Percentiles rank a stretch among this genome's conserved stretches.
Conservation (phyloP, 1,140 invertebrate genomes). For the Pseudomyrmex concolor region DNA sequence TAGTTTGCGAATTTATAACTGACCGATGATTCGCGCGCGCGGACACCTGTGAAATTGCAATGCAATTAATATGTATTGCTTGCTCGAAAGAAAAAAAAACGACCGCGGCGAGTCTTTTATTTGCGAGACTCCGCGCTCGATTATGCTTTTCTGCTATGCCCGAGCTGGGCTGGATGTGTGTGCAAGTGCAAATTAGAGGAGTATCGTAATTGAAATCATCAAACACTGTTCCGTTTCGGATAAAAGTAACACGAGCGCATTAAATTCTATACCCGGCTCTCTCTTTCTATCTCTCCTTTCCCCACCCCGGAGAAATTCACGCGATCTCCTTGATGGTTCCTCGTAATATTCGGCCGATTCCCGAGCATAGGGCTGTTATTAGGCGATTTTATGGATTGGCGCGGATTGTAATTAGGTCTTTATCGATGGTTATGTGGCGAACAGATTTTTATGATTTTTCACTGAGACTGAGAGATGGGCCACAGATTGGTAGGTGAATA, state of each 20-base stretch:
- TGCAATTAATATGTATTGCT: conserved; percentile 47
- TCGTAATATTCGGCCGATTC: conserved; percentile 70
- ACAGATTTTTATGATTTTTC: conserved; percentile 70
- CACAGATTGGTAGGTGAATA: conserved; percentile 71
- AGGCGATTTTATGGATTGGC: conserved; percentile 70
- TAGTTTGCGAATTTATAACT: conserved; percentile 11
- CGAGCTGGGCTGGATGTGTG: neutral
- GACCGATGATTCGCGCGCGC: neutral
- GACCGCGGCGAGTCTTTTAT: neutral
- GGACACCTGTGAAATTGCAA: conserved; percentile 26
- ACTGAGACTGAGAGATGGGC: conserved; percentile 67
- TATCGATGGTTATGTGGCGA: conserved; percentile 71
- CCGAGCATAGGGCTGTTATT: conserved; percentile 67
- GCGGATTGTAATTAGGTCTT: conserved; percentile 76
- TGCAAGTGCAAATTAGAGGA: conserved; percentile 25
- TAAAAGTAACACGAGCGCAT: conserved; percentile 24
- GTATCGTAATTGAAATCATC: conserved; percentile 53
- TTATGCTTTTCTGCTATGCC: conserved; percentile 18
- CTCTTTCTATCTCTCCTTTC: conserved; percentile 8
- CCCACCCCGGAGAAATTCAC: conserved; percentile 27
- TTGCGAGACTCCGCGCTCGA: conserved; percentile 17
- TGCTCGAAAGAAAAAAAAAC: neutral
- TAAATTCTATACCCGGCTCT: no score
- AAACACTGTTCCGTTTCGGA: conserved; percentile 13
- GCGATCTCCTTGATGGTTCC: conserved; percentile 40